These are phyloP conservation scores for Poeciliopsis gracilis DNA, from an alignment of 2,797 vertebrate species.

Conservation along the genomic window DNA sequence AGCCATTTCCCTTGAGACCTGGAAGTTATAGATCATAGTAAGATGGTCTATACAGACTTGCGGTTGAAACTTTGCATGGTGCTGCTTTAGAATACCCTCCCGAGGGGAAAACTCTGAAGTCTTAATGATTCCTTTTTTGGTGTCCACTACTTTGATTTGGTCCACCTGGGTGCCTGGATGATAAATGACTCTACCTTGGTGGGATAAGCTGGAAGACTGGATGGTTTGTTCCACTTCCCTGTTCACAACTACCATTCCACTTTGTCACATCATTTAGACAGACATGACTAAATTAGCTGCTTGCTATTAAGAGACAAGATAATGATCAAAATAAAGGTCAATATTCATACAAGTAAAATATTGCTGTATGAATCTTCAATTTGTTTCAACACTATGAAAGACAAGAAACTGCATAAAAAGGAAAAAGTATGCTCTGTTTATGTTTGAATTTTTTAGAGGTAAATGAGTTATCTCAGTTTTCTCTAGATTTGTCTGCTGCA, in stretches of 20 bases:
- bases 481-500: not conserved
- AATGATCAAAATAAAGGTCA: conserved; percentile 67
- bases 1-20: conserved; percentile 12
- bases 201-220: conserved; percentile 61
- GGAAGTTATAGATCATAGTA: conserved; percentile 24
- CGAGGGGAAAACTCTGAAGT: conserved; percentile 72
- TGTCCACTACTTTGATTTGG: conserved; percentile 70
- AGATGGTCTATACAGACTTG: conserved; percentile 43
- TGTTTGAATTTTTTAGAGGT: not conserved
- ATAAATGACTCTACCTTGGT: conserved; percentile 78
- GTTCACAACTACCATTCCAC: conserved; percentile 33
- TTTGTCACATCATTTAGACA: conserved; percentile 37
- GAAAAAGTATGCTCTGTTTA: not conserved
- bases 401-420: not conserved
- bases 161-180: conserved; percentile 67
- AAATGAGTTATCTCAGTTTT: not conserved
- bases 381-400: not conserved
- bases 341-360: not conserved
- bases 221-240: conserved; percentile 57
- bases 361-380: not conserved
- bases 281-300: conserved; percentile 12
- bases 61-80: conserved; percentile 51
- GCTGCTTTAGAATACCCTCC: conserved; percentile 54
- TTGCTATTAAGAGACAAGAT: conserved; percentile 18
- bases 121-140: conserved; percentile 81